phyloP scores from a whole-genome alignment of 2,113 vertebrate genomes.

The Spea bombifrons region DNA sequence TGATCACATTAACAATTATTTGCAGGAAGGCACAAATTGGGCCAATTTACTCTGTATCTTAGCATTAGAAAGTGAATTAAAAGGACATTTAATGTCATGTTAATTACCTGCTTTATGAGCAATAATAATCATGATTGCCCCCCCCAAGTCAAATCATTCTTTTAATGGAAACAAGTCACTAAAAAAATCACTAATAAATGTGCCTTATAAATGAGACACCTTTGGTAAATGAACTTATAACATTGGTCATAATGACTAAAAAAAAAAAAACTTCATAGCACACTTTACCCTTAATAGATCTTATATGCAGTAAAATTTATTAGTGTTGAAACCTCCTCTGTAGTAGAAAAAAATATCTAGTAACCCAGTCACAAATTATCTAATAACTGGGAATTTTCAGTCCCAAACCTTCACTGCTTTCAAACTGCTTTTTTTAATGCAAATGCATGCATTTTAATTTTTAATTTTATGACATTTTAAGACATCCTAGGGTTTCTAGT shows the following conservation, averaged over 20 bases:
- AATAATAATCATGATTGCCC: conserved; percentile 41
- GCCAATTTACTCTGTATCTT: conserved; percentile 45
- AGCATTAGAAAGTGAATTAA: conserved; percentile 48
- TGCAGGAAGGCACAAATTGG: conserved; percentile 46
- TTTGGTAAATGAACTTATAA: conserved; percentile 41
- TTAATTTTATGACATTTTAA: no score
- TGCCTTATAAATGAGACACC: conserved; percentile 33
- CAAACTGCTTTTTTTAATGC: no score
- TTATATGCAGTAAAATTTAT: conserved; percentile 6
- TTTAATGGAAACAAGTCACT: conserved; percentile 37
- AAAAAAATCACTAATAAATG: conserved; percentile 42
- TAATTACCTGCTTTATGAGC: conserved; percentile 45
- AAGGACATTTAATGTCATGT: conserved; percentile 46
- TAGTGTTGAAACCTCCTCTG: background rate
- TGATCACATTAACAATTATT: conserved; percentile 47
- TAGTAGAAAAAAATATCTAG: background rate
- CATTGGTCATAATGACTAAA: conserved; percentile 33
- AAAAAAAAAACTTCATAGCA: conserved; percentile 14
- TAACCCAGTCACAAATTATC: no score
- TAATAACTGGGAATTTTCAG: no score
- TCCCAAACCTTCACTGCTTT: no score
- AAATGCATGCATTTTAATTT: no score
- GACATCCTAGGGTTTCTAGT: no score
- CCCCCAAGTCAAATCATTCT: conserved; percentile 22
- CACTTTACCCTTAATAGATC: conserved; percentile 25